phyloP scores from a whole-genome alignment of 2,888 invertebrate genomes.

The Cylindroiulus punctatus region DNA sequence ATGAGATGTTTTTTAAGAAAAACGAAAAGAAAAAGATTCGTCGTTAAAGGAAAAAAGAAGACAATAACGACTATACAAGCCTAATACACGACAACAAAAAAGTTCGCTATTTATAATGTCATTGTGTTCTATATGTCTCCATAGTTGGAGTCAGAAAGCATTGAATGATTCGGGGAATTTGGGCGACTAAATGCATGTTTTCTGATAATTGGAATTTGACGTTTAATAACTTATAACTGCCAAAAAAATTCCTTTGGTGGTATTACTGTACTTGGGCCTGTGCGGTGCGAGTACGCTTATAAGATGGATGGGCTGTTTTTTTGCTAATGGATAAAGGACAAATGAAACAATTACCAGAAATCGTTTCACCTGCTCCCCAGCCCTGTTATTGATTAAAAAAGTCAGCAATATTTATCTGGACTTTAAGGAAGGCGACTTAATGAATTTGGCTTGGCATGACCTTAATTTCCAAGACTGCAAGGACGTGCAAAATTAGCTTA shows the following conservation, averaged over 20 bases:
- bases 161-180: neutral
- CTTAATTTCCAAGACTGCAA: neutral
- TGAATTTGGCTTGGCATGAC: neutral
- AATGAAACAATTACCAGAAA: slow-evolving; percentile 29
- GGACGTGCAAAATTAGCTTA: neutral
- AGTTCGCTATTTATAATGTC: neutral
- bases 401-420: neutral
- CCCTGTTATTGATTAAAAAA: neutral
- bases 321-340: slow-evolving; percentile 25
- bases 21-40: neutral
- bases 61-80: neutral
- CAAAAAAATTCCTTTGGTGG: neutral
- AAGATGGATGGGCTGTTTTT: slow-evolving; percentile 29
- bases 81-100: slow-evolving; percentile 19
- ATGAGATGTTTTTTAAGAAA: slow-evolving; percentile 2
- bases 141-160: neutral
- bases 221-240: neutral
- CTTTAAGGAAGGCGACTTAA: neutral
- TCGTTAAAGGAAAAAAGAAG: neutral
- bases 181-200: slow-evolving; percentile 3
- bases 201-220: slow-evolving; percentile 30
- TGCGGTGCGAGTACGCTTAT: neutral
- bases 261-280: neutral
- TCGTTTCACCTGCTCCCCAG: neutral
- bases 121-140: neutral